Base-by-base conservation (phyloP, 2,888 invertebrate species). In the Carcina quercana region DNA sequence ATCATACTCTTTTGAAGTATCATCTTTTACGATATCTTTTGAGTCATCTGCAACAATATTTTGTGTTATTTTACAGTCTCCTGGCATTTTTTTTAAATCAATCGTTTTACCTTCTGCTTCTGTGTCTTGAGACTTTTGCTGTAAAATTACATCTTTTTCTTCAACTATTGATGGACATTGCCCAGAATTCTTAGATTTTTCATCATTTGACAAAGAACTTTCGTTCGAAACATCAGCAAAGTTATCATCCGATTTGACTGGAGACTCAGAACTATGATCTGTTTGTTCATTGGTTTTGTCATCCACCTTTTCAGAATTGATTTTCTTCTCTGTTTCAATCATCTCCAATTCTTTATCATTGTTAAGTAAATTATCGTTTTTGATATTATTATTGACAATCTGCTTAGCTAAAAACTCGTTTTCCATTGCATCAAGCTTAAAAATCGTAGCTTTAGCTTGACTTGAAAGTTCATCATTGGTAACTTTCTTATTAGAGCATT, bases 391-490 rank as follows among this genome's bases (percentile, higher is more conserved):
- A 31, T 64, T 64, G 24, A 53, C 41, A 2, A 74, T 30, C 28
- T 80, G 64, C 35, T 67, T 71, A 1, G 50, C 47, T 33, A 83
- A 59, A 40, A 72, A 76, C 28, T 72, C 67, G 35, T 63, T 72
- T 54, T 84, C 85, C 68, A 83, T 75, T 6, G 57, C 68, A 35
- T 80, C 67, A 33, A 82, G 42, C 43, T 72, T 69, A 20, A 62
- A 52, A 27, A 61, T 67, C 13, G 74, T 75, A 5, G 60, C 53
- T 45, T 64, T 64, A 15, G 69, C 74, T 45, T 72, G 72, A 30
- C 38, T 50, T n/a, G 67, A 63, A 13, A 69, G 31, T 17, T 67
- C 60, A 15, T 50, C 47, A 32, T 48, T 43, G 3, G 42, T 36
- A 28, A 36, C 44, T n/a, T 42, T 53, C 42, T 64, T 49, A 31